Percentiles rank a stretch among this genome's conserved stretches.
Evolutionary conservation across 1,140 invertebrate genomes (phyloP).

Genomic region (Macrocentrus cingulum): DNA sequence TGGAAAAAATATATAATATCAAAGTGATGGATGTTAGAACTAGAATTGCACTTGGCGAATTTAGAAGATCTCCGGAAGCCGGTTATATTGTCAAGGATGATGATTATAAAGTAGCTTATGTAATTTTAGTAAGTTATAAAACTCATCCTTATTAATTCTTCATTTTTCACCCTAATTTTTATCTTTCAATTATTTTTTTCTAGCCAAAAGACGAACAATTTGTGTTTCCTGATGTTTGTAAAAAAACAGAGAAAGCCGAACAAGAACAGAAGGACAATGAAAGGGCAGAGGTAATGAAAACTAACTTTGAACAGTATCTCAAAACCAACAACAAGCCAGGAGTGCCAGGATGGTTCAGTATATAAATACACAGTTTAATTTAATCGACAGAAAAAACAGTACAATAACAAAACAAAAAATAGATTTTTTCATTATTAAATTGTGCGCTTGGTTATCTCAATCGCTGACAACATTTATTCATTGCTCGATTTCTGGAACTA

Average conservation of each 20-base stretch:
- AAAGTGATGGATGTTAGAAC: slow-evolving; percentile 73
- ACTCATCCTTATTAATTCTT: no score
- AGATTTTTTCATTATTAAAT: no score
- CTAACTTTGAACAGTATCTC: slow-evolving; percentile 54
- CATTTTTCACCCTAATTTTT: no score
- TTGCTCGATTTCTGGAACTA: no score
- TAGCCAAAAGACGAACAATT: slow-evolving; percentile 62
- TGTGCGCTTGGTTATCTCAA: no score
- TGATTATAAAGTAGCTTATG: slow-evolving; percentile 80
- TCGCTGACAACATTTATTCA: no score
- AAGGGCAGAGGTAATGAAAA: slow-evolving; percentile 55
- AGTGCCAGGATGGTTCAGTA: slow-evolving; percentile 65
- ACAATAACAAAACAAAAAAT: no score
- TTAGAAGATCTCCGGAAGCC: slow-evolving; percentile 54
- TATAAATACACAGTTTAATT: slow-evolving; percentile 68
- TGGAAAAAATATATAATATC: slow-evolving; percentile 93
- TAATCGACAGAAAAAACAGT: slow-evolving; percentile 54
- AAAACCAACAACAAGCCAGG: slow-evolving; percentile 59
- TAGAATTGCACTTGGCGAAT: slow-evolving; percentile 68
- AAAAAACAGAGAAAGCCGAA: slow-evolving; percentile 39
- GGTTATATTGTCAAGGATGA: slow-evolving; percentile 79
- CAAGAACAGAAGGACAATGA: slow-evolving; percentile 58
- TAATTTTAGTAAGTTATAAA: slow-evolving; percentile 73
- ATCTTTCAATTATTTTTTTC: no score
- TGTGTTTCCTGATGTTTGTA: slow-evolving; percentile 62